Evolutionary conservation across 1,140 invertebrate species (phyloP), one percentile per base, ranked within the genome.

Genomic region (Druon quercuslanigerum): DNA sequence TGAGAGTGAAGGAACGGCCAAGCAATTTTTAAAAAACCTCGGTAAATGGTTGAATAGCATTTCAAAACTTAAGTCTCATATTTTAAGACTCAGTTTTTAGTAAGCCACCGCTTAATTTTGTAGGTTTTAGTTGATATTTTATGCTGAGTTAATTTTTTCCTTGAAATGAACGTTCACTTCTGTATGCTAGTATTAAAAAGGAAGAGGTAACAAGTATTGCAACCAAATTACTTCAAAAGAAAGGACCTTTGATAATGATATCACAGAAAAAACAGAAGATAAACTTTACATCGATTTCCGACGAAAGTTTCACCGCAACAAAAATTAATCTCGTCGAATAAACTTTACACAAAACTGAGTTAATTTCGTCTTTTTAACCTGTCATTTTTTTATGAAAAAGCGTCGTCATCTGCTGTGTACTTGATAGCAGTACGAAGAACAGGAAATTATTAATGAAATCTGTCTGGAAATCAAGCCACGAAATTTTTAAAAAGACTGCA

Each of bases 1-100:
- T 25, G 25, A 13, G 57, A 66, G 25, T 12, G 33, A 66, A 66
- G 9, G 25, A 66, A 66, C 25, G 60, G 25, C 40, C 33, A n/a
- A 66, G 60, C 16, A 66, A 66, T 66, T 66, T 66, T 5, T 40
- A 13, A 19, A 25, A 33, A 33, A 60, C 33, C 25, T 3, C 25
- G 57, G 57, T 66, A 66, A 66, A 66, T 33, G 20, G 57, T 40
- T 9, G 20, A 40, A 66, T 8, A 14, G 20, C 12, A 33, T 0
- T 66, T 46, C 16, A 66, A 66, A 60, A 33, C 20, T 60, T 60
- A 57, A 20, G 20, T n/a, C 60, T 66, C 8, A 60, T 66, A 66
- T 66, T 66, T n/a, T 66, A 40, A 66, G 60, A 33, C 60, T 66
- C 9, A 54, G 17, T 46, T 9, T 46, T 11, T 46, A 11, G 7